Conservation (phyloP, 2,888 invertebrate genomes). For the Hedya salicella region DNA sequence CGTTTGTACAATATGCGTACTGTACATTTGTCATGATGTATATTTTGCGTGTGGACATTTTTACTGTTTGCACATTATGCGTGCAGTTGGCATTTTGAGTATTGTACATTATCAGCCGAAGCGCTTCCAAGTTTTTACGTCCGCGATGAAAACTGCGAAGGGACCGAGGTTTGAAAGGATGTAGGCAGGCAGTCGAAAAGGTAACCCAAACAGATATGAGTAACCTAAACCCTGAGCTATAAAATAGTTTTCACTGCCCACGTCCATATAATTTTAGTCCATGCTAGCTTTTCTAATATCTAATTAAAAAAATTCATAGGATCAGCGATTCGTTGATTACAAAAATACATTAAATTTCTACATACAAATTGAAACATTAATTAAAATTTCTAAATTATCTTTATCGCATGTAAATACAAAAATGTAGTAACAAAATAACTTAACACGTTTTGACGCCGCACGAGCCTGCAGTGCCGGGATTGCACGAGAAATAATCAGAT, state of each 20-base stretch:
- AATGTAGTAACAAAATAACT: constrained; percentile 47
- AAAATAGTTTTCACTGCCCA: not conserved
- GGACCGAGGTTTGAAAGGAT: constrained; percentile 1
- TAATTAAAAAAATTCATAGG: constrained; percentile 19
- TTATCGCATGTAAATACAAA: constrained; percentile 44
- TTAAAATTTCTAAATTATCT: constrained; percentile 42
- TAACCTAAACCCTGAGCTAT: not conserved
- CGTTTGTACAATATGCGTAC: no score
- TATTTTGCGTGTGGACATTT: no score
- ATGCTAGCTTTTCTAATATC: constrained; percentile 37
- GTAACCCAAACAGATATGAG: not conserved
- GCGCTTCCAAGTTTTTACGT: no score
- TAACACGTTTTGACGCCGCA: constrained; percentile 35
- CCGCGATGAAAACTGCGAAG: not conserved
- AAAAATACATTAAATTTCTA: constrained; percentile 39
- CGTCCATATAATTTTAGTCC: not conserved
- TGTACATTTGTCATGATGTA: no score
- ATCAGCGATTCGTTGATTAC: constrained; percentile 41
- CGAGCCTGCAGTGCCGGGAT: constrained; percentile 22
- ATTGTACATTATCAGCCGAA: no score
- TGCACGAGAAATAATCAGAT: constrained; percentile 41
- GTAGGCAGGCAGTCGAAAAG: constrained; percentile 5
- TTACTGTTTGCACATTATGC: no score
- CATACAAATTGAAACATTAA: constrained; percentile 36
- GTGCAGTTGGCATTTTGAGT: no score